Evolutionary conservation across 2,797 vertebrate genomes (phyloP), one percentile per base, ranked within the genome.

Genomic region (Bradypodion ventrale): DNA sequence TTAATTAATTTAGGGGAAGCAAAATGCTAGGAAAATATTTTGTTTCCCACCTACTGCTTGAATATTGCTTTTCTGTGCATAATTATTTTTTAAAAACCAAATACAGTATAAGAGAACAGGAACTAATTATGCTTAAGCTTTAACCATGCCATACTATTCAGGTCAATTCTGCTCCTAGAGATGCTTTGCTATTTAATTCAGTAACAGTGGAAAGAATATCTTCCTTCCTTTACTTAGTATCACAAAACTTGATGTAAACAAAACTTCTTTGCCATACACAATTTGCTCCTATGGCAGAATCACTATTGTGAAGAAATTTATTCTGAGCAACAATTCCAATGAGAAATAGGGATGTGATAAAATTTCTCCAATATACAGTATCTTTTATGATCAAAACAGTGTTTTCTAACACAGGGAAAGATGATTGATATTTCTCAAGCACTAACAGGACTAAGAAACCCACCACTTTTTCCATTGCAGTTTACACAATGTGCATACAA

Each of bases 1-100:
- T 91, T 92, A 91, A 92, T 90, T 92, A 92, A 88, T 89, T 88
- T 87, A 90, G 90, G 90, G 90, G 92, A 94, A 90, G 92, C 91
- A 83, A 91, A 84, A 60, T 65, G 78, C 62, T 91, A 87, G 74
- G 77, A 87, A 90, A 92, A 88, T 76, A n/a, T 80, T 77, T 8
- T 15, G 0, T 82, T 82, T 40, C 82, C 62, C 42, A 74, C 81
- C 78, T 70, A 59, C 49, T 87, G 90, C 83, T 84, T 90, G 68
- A 49, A 27, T 27, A 80, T 4, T 66, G 46, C 12, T 89, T 46
- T 6, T 81, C 87, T 92, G 35, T 73, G 16, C 37, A 42, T 52
- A 8, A 52, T 5, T 29, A 2, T 56, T 75, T 66, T 42, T 80
- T 46, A 49, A 75, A 23, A 49, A 59, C n/a, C n/a, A n/a, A 25